Percentiles rank a stretch among this genome's conserved stretches.
Conservation (phyloP, 2,113 vertebrate genomes). For the Chloropsis cyanopogon region DNA sequence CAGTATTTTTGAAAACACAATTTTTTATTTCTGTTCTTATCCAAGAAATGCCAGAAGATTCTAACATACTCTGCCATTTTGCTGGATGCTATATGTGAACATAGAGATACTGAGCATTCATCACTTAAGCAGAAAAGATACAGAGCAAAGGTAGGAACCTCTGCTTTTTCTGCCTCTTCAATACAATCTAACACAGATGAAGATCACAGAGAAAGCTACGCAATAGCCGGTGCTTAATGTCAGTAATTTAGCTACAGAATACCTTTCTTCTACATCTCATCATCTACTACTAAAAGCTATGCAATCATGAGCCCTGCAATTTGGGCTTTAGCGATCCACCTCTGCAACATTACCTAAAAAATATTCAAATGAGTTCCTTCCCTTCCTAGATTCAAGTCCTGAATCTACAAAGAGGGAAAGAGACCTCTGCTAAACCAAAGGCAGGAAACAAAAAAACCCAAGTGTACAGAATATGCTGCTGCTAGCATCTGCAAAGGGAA, state of each 20-base stretch:
- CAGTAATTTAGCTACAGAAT: not conserved
- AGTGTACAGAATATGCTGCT: not conserved
- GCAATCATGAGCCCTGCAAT: not conserved
- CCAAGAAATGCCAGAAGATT: not conserved
- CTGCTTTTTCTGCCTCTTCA: not conserved
- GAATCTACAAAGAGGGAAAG: not conserved
- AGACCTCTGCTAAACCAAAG: not conserved
- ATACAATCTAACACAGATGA: not conserved
- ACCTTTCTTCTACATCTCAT: not conserved
- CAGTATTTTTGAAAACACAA: not conserved
- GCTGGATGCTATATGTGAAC: not conserved
- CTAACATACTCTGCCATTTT: not conserved
- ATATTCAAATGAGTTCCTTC: not conserved
- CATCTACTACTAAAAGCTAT: not conserved
- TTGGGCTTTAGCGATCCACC: not conserved
- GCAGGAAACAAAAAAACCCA: not conserved
- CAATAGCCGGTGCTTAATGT: not conserved
- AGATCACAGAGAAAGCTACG: not conserved
- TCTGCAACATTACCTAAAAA: not conserved
- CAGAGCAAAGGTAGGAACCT: not conserved
- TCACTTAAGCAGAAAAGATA: not conserved
- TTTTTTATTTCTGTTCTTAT: not conserved
- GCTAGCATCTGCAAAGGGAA: not conserved
- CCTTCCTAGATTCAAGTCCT: not conserved
- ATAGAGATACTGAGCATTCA: not conserved